Base-by-base conservation (phyloP, 2,888 invertebrate genomes). In the Meiosimyza decipiens region DNA sequence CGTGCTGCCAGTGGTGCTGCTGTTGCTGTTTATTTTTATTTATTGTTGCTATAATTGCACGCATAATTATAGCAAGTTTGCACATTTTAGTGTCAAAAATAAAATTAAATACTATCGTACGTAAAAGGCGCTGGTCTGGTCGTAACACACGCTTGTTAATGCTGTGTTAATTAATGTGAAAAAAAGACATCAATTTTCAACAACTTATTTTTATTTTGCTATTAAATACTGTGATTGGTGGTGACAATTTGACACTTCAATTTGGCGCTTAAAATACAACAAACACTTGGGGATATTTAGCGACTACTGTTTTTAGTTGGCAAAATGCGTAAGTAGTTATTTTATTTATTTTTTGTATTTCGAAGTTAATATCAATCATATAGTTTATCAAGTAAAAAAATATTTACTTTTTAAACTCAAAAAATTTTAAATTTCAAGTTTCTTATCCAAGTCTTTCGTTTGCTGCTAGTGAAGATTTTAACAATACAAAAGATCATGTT, bases 41-140 rank as follows among this genome's bases (percentile, higher is more conserved):
- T 63, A 49, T 64, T 18, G 51, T 64, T 50, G 28, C 59, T 22
- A 60, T 64, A 50, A 64, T 64, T 28, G 28, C 64, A 64, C 51
- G 51, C 51, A 64, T 51, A 50, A 51, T 64, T 51, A 51, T 18
- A 51, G 64, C 64, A 18, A 50, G 11, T 50, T 51, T 22, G 63
- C 33, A 18, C 40, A 40, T 40, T 47, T 40, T 40, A 33, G 63
- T 15, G 13, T 40, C 40, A 40, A 40, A 40, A 40, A 40, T 40
- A 40, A 40, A 40, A 40, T 40, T 40, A 40, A 40, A 40, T 40
- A 40, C 40, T 40, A 40, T 40, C 40, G 40, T 55, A 2, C 55
- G 16, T 11, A 55, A 55, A 55, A 55, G 9, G 18, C 18, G 9
- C 18, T 11, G 18, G 55, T 55, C 55, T 18, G 55, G 55, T n/a